These are phyloP conservation scores for Rhyacophila evoluta DNA, from an alignment of 2,888 invertebrate species.

Conservation along the genomic window DNA sequence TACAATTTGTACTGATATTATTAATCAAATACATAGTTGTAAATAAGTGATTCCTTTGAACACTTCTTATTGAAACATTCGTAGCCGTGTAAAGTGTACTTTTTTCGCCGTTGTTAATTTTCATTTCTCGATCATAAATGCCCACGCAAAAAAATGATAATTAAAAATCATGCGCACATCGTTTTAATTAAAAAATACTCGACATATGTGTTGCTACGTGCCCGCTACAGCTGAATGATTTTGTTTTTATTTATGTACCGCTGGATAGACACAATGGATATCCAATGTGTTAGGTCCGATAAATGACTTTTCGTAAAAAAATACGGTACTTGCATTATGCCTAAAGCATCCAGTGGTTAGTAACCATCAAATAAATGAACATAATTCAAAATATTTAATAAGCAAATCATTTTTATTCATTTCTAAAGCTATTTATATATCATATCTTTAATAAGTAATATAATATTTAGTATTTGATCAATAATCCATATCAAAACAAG, in stretches of 20 bases:
- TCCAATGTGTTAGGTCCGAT: conserved; percentile 44
- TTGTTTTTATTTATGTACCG: conserved; percentile 39
- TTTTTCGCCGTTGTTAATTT: conserved; percentile 35
- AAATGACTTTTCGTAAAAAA: conserved; percentile 48
- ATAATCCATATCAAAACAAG: too few species aligned
- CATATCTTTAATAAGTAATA: too few species aligned
- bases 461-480: too few species aligned
- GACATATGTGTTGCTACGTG: conserved; percentile 25
- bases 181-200: conserved; percentile 53
- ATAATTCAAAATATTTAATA: too few species aligned
- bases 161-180: conserved; percentile 54
- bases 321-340: conserved; percentile 45
- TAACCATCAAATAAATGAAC: not conserved
- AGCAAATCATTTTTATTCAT: too few species aligned
- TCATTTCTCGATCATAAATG: conserved; percentile 46
- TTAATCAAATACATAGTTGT: not conserved
- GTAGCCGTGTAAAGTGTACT: conserved; percentile 19
- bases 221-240: conserved; percentile 34
- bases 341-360: not conserved
- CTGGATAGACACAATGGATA: conserved; percentile 50
- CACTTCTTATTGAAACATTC: not conserved
- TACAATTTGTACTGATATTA: too few species aligned
- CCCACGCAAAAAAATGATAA: conserved; percentile 53
- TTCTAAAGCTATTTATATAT: too few species aligned
- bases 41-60: not conserved